Percentiles rank a stretch among this genome's conserved stretches.
Conservation (phyloP, 2,888 invertebrate species). For the Dyspetes luteomarginatus region DNA sequence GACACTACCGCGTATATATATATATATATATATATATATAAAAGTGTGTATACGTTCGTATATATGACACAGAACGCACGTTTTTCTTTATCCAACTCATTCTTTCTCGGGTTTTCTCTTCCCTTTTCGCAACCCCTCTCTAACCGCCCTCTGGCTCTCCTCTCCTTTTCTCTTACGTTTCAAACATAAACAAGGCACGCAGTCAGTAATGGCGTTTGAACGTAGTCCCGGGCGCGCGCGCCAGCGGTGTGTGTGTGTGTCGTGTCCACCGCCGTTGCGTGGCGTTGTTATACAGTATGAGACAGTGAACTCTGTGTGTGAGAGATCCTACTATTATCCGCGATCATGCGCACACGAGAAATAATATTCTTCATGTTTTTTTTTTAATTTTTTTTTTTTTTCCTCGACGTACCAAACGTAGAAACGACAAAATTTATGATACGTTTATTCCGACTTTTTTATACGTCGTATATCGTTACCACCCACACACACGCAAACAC, state of each 20-base stretch:
- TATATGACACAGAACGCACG: slow-evolving; percentile 18
- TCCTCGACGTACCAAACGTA: not conserved
- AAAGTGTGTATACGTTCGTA: not conserved
- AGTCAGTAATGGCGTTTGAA: slow-evolving; percentile 48
- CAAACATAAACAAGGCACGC: slow-evolving; percentile 64
- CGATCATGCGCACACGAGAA: slow-evolving; percentile 33
- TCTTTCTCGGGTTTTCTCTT: slow-evolving; percentile 10
- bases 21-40: not conserved
- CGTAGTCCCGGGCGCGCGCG: slow-evolving; percentile 18
- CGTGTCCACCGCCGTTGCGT: not conserved
- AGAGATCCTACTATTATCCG: not conserved
- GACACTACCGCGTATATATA: slow-evolving; percentile 48
- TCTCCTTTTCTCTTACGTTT: slow-evolving; percentile 37
- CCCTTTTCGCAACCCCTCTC: slow-evolving; percentile 6
- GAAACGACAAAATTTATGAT: not conserved
- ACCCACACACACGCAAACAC: not conserved
- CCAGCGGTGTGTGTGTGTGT: slow-evolving; percentile 4
- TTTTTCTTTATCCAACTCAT: slow-evolving; percentile 38
- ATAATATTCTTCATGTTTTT: slow-evolving; percentile 27
- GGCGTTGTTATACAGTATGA: slow-evolving; percentile 1
- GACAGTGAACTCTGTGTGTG: too few relatives aligned
- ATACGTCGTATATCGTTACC: too few relatives aligned
- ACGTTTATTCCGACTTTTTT: not conserved
- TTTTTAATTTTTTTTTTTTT: not conserved
- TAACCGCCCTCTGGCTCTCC: slow-evolving; percentile 21